These are phyloP conservation scores for Macropodus opercularis DNA, from an alignment of 2,797 vertebrate genomes.

Conservation along the genomic window DNA sequence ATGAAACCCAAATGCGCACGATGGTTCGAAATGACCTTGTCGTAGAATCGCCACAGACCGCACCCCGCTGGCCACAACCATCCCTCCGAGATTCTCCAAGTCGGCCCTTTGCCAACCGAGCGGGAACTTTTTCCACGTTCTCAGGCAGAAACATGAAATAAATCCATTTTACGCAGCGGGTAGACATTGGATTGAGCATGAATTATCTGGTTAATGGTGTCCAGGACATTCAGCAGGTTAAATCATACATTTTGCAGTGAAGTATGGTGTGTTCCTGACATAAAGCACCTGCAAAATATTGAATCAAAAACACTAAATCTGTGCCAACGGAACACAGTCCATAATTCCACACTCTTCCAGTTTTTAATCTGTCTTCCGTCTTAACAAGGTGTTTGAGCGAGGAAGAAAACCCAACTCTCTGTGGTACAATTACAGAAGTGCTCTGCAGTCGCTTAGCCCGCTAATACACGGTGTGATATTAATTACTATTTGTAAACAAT, in stretches of 20 bases:
- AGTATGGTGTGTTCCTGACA: slow-evolving; percentile 18
- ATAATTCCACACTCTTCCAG: slow-evolving; percentile 17
- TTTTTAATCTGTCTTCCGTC: slow-evolving; percentile 35
- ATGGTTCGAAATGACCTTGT: slow-evolving; percentile 64
- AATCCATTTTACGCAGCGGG: slow-evolving; percentile 49
- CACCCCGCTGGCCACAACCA: slow-evolving; percentile 14
- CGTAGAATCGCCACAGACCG: slow-evolving; percentile 28
- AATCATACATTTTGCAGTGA: slow-evolving; percentile 40
- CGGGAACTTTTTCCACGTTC: slow-evolving; percentile 38
- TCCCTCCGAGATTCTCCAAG: slow-evolving; percentile 25
- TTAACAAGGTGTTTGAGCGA: slow-evolving; percentile 53
- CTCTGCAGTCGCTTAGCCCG: slow-evolving; percentile 70
- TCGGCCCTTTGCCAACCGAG: slow-evolving; percentile 27
- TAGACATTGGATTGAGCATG: slow-evolving; percentile 23
- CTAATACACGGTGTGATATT: slow-evolving; percentile 78
- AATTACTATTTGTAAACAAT: slow-evolving; percentile 85
- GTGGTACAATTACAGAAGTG: slow-evolving; percentile 72
- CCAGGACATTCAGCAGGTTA: slow-evolving; percentile 31
- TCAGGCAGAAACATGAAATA: slow-evolving; percentile 37
- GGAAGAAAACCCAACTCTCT: slow-evolving; percentile 63
- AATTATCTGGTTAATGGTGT: slow-evolving; percentile 36
- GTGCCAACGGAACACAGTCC: slow-evolving; percentile 2
- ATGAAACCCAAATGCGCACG: slow-evolving; percentile 58
- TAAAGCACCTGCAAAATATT: background rate
- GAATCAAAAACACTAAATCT: slow-evolving; percentile 34